Percentiles rank a stretch among this genome's conserved stretches.
Evolutionary conservation across 2,797 vertebrate genomes (phyloP).

Genomic region (Phataginus tricuspis): DNA sequence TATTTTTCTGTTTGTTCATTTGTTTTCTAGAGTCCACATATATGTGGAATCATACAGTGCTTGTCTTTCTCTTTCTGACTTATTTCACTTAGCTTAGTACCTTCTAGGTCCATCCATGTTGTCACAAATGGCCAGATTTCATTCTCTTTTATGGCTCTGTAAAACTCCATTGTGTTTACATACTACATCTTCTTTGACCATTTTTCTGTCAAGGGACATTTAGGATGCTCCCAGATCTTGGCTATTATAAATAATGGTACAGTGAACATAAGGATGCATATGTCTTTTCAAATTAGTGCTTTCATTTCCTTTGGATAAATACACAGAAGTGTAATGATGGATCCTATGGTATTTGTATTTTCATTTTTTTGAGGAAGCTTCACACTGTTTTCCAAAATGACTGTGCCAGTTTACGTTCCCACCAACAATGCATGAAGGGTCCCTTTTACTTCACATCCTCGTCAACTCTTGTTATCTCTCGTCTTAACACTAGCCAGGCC

Average conservation of each 20-base stretch:
- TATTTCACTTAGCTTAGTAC: neutral
- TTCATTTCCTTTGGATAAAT: neutral
- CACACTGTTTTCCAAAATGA: neutral
- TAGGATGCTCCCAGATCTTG: neutral
- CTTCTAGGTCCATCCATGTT: neutral
- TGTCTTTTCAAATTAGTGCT: neutral
- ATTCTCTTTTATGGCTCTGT: neutral
- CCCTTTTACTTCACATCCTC: neutral
- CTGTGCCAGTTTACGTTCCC: neutral
- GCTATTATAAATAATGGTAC: neutral
- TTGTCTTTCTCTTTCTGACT: neutral
- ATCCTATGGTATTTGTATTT: neutral
- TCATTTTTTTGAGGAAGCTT: neutral
- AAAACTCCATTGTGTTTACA: neutral
- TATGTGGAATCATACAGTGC: neutral
- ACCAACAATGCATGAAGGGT: neutral
- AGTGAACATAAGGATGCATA: neutral
- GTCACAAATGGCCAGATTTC: neutral
- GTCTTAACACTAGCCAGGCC: neutral
- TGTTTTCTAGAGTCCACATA: neutral
- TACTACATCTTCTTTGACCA: neutral
- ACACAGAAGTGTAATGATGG: neutral
- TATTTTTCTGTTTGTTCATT: neutral
- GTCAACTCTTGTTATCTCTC: neutral
- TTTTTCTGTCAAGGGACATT: neutral